These are phyloP conservation scores for Helogale parvula DNA, from an alignment of 2,113 vertebrate species.

Conservation along the genomic window DNA sequence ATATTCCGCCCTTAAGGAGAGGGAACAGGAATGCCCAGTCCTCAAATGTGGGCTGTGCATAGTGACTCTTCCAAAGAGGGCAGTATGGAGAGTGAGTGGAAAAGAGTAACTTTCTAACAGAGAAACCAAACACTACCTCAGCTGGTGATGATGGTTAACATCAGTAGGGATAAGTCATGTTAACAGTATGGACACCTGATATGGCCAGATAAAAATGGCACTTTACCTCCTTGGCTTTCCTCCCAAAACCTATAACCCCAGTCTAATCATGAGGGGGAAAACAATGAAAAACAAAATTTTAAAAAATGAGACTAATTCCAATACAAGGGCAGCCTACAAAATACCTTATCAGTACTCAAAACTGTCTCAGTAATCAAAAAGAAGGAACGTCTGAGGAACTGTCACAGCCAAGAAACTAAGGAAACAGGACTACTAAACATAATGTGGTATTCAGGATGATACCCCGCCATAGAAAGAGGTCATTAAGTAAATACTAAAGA, in stretches of 20 bases:
- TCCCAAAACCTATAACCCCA: neutral
- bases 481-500: neutral
- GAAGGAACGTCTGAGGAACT: neutral
- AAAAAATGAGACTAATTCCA: neutral
- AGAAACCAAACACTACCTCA: neutral
- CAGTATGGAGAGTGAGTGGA: neutral
- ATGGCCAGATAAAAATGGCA: neutral
- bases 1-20: neutral
- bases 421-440: neutral
- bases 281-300: neutral
- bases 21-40: neutral
- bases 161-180: neutral
- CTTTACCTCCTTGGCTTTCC: neutral
- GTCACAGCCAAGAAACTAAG: neutral
- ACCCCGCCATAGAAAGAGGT: neutral
- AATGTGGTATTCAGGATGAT: neutral
- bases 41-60: neutral
- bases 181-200: neutral
- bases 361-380: neutral
- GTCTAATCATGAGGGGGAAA: neutral
- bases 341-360: conserved; percentile 9
- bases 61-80: neutral
- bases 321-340: neutral
- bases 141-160: neutral
- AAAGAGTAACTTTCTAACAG: neutral